Evolutionary conservation across 1,140 invertebrate species (phyloP), one percentile per base, ranked within the genome.

Genomic region (Propsilocerus akamusi): DNA sequence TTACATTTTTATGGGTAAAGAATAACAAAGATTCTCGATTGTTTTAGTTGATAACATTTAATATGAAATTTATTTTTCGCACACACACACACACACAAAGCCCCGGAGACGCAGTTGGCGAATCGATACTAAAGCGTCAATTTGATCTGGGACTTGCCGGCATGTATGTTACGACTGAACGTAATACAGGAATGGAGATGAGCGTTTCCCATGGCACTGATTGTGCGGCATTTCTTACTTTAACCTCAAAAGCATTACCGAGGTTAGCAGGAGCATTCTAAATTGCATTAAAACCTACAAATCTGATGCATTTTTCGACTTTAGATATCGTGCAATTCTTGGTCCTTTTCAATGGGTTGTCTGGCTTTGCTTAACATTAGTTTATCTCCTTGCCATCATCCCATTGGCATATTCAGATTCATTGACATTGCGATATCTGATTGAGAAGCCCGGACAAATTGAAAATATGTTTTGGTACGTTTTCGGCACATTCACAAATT

Each of bases 391-490:
- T 5, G 78, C 72, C 4, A 77, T 84, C 49, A 72, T 84, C 52
- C 79, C 80, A 2, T 65, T 84, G 47, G 71, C 78, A 0, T 80
- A 78, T 52, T 81, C 80, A 1, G 77, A 80, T 52, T 75, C 77
- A 53, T 73, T 78, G 47, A 75, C 74, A 0, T 57, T 83, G 4
- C 64, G 62, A 8, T 74, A 76, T 55, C 60, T 85, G 11, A 54
- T 83, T 14, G 69, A 76, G 30, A 73, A 77, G 53, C 77, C 76
- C 49, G 72, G 73, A 28, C 76, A 81, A 66, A 65, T 82, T 14
- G 79, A 81, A 60, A 80, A 81, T 53, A 81, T 81, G 77, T 81
- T 81, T 59, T 82, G 79, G 79, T 83, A 81, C 59, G 80, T 86
- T 14, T 86, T 84, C 54, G 81, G 81, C 8, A 85, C 81, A 32